Evolutionary conservation across 2,888 invertebrate genomes (phyloP).

Genomic region (Homarus gammarus): DNA sequence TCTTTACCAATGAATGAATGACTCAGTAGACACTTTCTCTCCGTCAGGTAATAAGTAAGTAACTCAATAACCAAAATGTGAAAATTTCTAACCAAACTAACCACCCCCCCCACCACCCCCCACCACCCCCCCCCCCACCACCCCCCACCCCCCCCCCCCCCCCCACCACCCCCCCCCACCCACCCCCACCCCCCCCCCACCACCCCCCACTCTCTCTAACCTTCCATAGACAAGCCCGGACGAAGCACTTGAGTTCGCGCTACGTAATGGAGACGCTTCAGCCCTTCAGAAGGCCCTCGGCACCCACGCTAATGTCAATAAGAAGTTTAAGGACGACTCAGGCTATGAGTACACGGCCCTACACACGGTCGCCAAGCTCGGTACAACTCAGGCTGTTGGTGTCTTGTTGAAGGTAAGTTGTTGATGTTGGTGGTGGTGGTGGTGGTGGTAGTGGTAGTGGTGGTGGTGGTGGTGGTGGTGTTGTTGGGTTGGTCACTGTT

Average conservation of each 20-base stretch:
- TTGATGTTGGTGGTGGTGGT: too few relatives aligned
- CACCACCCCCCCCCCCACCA: too few relatives aligned
- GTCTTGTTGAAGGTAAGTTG: slow-evolving; percentile 19
- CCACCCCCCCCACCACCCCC: neutral
- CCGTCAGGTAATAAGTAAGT: too few relatives aligned
- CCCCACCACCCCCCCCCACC: neutral
- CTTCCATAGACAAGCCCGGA: slow-evolving; percentile 37
- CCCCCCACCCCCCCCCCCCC: neutral
- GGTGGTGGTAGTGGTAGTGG: too few relatives aligned
- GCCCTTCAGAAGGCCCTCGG: slow-evolving; percentile 42
- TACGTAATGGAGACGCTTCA: slow-evolving; percentile 17
- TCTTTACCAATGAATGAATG: too few relatives aligned
- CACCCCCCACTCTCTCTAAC: neutral
- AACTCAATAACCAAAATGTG: too few relatives aligned
- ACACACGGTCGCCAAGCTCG: slow-evolving; percentile 44
- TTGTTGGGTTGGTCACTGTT: too few relatives aligned
- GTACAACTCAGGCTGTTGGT: slow-evolving; percentile 4
- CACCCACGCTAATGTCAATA: slow-evolving; percentile 60
- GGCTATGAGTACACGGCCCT: slow-evolving; percentile 42
- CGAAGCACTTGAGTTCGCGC: slow-evolving; percentile 45
- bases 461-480: too few relatives aligned
- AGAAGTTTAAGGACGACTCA: slow-evolving; percentile 12
- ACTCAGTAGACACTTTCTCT: too few relatives aligned
- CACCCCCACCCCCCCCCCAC: neutral
- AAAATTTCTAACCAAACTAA: too few relatives aligned